Base-by-base conservation (phyloP, 53 echinoderm and acorn worm genomes). In the Mesocentrotus franciscanus region DNA sequence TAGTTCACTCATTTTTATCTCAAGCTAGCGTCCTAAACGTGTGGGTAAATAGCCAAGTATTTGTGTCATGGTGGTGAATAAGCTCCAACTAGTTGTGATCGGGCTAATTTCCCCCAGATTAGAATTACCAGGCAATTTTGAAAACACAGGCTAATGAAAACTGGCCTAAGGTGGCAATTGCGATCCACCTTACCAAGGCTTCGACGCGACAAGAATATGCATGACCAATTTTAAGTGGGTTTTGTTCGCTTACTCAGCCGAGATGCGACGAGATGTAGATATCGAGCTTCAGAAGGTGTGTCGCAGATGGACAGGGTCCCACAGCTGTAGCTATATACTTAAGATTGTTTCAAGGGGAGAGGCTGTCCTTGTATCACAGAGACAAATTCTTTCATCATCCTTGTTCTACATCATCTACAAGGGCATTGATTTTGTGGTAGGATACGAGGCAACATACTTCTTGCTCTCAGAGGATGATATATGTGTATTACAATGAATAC, bases 291-390 rank as follows among this genome's bases (percentile, higher is more conserved):
- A 58, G 91, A 22, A 61, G 66, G 91, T 34, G 66, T 91, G 64
- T 91, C 66, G 91, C 34, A 64, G 91, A 91, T 66, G 91, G 91
- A 91, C 91, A 91, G 17, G 91, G 35, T 61, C 66, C 64, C 91
- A 66, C 91, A 91, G 62, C 91, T 91, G 91, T 9, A 33, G 64
- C 87, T 57, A 27, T 30, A 75, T 29, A 87, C 57, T 58, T 12
- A 58, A 58, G 26, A 87, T 87, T 58, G 29, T 58, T 9, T 26
- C 87, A 87, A 87, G 57, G 87, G 57, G 56, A 11, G n/a, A 57
- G 14, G 26, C 29, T 87, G 57, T 9, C 87, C 87, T 87, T 84
- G 84, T 84, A 74, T 74, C 17, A 81, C 18, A 42, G 81, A 81
- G 39, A 42, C 24, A 1, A 56, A 58, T 58, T 58, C 87, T 27